Evolutionary conservation across 2,113 vertebrate genomes (phyloP), one percentile per base, ranked within the genome.

Genomic region (Lagopus muta): DNA sequence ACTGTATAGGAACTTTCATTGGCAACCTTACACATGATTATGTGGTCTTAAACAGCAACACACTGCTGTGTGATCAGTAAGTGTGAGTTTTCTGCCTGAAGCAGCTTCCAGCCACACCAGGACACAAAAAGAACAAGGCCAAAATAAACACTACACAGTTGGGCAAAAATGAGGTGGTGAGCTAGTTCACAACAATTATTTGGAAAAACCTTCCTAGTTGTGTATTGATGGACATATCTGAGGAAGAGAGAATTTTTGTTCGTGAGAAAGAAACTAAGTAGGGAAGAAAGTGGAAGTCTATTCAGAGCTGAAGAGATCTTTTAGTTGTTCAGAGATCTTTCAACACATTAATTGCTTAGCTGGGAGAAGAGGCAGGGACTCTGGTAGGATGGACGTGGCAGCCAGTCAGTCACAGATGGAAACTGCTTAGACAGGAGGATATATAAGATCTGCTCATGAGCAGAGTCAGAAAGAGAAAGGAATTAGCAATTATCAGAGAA

Each of bases 391-490:
- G 12, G 54, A 82, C 12, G 2, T 17, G 24, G 25, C 45, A 89
- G 64, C 18, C 36, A 58, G 32, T 43, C 42, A 43, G 2, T 67
- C 19, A 13, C 10, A 10, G 34, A 50, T 64, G 22, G 32, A 62
- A 85, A 72, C 47, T 13, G 32, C 48, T 93, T 40, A 74, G 50
- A 61, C 25, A 93, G 67, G 24, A 89, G 43, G 13, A 91, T 67
- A 58, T 27, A 58, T 32, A 30, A 91, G 9, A 15, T 7, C 8
- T 80, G 57, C 20, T 24, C 54, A 24, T 55, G 50, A 30, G 27
- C 24, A 92, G 11, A 82, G 30, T 69, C 1, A 15, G 20, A 1
- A 4, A 0, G 1, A 21, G 11, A 18, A 32, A 1, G 5, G 13
- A 17, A 36, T 69, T 52, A 91, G 19, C 6, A 83, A 61, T 43